Conservation (phyloP, 1,140 invertebrate species). For the Nephotettix cincticeps region DNA sequence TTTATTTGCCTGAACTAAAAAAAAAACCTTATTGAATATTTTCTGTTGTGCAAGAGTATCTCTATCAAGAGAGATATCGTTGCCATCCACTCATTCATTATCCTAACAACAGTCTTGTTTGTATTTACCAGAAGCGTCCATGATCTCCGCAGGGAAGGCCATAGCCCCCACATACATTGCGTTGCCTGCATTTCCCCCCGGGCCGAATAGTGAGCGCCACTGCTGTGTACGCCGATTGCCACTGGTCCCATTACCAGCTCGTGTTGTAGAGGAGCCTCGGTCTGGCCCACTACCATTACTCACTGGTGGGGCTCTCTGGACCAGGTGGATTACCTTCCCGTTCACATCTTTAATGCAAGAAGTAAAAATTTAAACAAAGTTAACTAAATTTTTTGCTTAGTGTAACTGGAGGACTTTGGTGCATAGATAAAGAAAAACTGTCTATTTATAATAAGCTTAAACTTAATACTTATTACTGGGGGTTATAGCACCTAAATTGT, state of each 20-base stretch:
- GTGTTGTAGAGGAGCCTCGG: neutral
- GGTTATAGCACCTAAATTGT: no score
- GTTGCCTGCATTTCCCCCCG: constrained; percentile 41
- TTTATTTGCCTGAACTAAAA: neutral
- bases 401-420: no score
- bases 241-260: constrained; percentile 18
- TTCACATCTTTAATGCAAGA: constrained; percentile 69
- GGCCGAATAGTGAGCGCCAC: neutral
- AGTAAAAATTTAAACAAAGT: no score
- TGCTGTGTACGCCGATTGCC: neutral
- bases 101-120: no score
- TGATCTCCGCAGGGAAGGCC: constrained; percentile 57
- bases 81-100: no score
- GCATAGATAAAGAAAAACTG: no score
- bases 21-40: neutral
- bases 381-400: no score
- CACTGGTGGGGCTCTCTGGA: constrained; percentile 72
- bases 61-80: no score
- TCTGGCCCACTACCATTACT: constrained; percentile 13
- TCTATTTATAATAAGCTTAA: no score
- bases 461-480: no score
- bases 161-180: constrained; percentile 65
- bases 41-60: no score
- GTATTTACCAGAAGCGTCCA: constrained; percentile 52
- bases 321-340: constrained; percentile 91